Base-by-base conservation (phyloP, 35 echinoderm and acorn worm genomes). In the Apostichopus parvimensis region DNA sequence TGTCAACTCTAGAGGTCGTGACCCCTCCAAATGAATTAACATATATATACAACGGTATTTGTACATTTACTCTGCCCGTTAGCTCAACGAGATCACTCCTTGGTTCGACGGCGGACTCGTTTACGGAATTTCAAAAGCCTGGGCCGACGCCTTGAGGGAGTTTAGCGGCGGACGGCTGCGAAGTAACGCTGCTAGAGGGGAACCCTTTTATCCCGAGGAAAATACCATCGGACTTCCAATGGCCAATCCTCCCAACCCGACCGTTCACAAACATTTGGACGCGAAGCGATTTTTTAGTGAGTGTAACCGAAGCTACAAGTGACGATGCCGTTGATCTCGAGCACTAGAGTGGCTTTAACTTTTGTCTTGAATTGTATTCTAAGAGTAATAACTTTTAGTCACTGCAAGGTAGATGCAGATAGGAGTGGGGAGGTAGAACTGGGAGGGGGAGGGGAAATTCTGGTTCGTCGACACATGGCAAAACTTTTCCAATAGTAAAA, bases 51-150 rank as follows among this genome's bases (percentile, higher is more conserved):
- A 4, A 45, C 34, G 34, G 34, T 45, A n/a, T n/a, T 77, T n/a
- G 17, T 45, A 45, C 34, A 45, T 45, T 45, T 45, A 45, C 34
- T 45, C 34, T 45, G 34, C 88, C 34, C 76, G 22, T 1, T 57
- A 99, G 97, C 77, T 98, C 64, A 99, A 99, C 64, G 97, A 99
- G 82, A 99, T 99, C 78, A 99, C 97, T 5, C 97, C 97, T 54
- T 99, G 97, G 97, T 93, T 99, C 21, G 97, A 96, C 83, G 97
- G 97, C 7, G 97, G 97, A 12, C 86, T 99, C 25, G 77, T 96
- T 34, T 99, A 99, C 64, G 97, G 97, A 26, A 93, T 91, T 9
- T 92, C 93, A 14, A 99, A 99, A 86, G 97, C 97, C 6, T 96
- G 95, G 97, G 97, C 95, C 8, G 95, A 96, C 87, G 97, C 94